phyloP scores from a whole-genome alignment of 2,113 vertebrate genomes.

The Jaculus jaculus region DNA sequence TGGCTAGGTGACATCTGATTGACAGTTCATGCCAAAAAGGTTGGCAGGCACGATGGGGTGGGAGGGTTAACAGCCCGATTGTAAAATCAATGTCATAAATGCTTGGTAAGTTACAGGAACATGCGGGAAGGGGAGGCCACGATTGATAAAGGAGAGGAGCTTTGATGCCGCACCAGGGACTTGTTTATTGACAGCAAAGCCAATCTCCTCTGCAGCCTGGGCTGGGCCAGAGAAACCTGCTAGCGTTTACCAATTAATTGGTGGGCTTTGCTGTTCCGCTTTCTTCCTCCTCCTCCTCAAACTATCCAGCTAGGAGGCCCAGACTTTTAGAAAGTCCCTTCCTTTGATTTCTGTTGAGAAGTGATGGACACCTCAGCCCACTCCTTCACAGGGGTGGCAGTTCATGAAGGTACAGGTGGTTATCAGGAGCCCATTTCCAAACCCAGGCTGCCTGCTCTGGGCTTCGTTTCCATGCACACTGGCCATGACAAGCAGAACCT shows the following conservation, averaged over 20 bases:
- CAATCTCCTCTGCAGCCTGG: conserved; percentile 91
- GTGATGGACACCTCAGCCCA: not conserved
- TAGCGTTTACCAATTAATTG: conserved; percentile 91
- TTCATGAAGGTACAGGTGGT: not conserved
- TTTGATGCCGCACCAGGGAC: conserved; percentile 98
- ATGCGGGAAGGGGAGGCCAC: conserved; percentile 95
- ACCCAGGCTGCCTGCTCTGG: not conserved
- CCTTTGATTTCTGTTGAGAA: conserved; percentile 30
- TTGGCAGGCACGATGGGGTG: conserved; percentile 83
- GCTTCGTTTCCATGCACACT: accelerated
- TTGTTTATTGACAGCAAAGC: conserved; percentile 94
- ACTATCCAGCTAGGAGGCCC: conserved; percentile 66
- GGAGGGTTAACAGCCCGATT: conserved; percentile 98
- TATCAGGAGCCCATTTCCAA: not conserved
- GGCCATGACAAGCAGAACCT: not conserved
- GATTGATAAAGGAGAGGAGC: conserved; percentile 97
- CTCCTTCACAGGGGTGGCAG: not conserved
- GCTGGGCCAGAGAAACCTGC: conserved; percentile 84
- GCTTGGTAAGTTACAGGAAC: conserved; percentile 99
- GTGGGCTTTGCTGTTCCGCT: conserved; percentile 82
- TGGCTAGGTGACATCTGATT: conserved; percentile 79
- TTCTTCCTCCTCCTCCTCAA: conserved; percentile 58
- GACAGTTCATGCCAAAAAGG: conserved; percentile 83
- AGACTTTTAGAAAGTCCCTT: conserved; percentile 9
- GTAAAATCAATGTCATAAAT: conserved; percentile 99